phyloP scores from a whole-genome alignment of 1,140 invertebrate genomes.

The Zaprionus kolodkinae region DNA sequence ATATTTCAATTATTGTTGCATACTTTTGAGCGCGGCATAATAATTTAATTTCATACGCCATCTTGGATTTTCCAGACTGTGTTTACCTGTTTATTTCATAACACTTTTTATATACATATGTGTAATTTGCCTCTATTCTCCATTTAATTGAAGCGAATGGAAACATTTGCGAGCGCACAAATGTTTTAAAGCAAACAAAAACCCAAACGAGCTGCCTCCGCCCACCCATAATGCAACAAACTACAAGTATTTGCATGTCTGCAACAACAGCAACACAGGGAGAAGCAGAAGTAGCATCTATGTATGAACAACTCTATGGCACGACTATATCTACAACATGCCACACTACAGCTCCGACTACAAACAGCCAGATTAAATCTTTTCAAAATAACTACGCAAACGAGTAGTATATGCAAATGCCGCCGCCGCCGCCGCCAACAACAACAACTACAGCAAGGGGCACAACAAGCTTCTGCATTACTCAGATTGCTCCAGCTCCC shows the following conservation, averaged over 20 bases:
- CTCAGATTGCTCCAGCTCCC: constrained; percentile 61
- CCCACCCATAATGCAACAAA: constrained; percentile 29
- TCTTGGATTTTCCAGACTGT: background rate
- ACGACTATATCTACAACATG: constrained; percentile 6
- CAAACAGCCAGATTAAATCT: constrained; percentile 74
- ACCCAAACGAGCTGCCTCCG: constrained; percentile 9
- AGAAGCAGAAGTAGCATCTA: background rate
- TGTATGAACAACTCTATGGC: background rate
- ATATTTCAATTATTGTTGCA: constrained; percentile 10
- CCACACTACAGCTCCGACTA: constrained; percentile 36
- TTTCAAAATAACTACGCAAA: constrained; percentile 69
- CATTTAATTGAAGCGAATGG: constrained; percentile 3
- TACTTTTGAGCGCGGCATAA: background rate
- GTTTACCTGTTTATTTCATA: background rate
- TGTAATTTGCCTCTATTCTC: background rate
- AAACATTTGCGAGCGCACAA: constrained; percentile 28
- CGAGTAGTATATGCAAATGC: constrained; percentile 73
- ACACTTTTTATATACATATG: background rate
- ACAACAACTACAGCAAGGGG: constrained; percentile 43
- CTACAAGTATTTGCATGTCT: constrained; percentile 32
- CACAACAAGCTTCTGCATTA: constrained; percentile 75
- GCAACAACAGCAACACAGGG: constrained; percentile 5
- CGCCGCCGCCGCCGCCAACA: constrained; percentile 2
- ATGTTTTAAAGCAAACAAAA: constrained; percentile 39
- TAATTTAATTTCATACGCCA: background rate